Evolutionary conservation across 2,888 invertebrate genomes (phyloP), one percentile per base, ranked within the genome.

Genomic region (Callyntrura sp.): DNA sequence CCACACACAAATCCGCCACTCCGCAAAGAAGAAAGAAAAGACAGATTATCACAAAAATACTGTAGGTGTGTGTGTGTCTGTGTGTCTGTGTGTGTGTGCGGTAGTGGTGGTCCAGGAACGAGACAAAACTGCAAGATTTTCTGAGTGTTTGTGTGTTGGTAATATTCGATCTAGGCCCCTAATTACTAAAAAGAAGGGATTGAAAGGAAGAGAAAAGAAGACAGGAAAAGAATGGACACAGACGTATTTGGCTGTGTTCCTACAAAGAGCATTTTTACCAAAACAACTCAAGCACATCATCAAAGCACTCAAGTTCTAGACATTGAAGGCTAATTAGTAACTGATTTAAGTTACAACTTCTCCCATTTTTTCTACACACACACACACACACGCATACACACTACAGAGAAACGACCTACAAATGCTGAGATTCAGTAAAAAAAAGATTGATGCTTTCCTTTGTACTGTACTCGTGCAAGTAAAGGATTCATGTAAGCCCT

Each of bases 281-380:
- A 68, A 78, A 55, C 79, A 88, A 88, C 65, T 76, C 14, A 60
- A 68, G 70, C 81, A 68, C 62, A 84, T 83, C 76, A 84, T 88
- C 88, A 78, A 81, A 68, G 57, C 45, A 28, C 81, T 51, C 60
- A 51, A 78, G 76, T 57, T 45, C 78, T 45, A 85, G 60, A 57
- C 51, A 81, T 65, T 79, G 87, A 87, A 70, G 55, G 51, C 87
- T 87, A 87, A 87, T 87, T 87, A 87, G 78, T 76, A 76, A 28
- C 85, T 60, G 73, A 79, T 86, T 78, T 65, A 43, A 28, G 79
- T 79, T 79, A 79, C 57, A 60, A 79, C 60, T 57, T 11, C 20
- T 73, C 60, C 28, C 62, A 28, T 62, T 23, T 62, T 62, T 28
- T 62, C 14, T 62, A 11, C 3, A 28, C 11, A 43, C 3, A 43